Base-by-base conservation (phyloP, 35 echinoderm and acorn worm species). In the Apostichopus parvimensis region DNA sequence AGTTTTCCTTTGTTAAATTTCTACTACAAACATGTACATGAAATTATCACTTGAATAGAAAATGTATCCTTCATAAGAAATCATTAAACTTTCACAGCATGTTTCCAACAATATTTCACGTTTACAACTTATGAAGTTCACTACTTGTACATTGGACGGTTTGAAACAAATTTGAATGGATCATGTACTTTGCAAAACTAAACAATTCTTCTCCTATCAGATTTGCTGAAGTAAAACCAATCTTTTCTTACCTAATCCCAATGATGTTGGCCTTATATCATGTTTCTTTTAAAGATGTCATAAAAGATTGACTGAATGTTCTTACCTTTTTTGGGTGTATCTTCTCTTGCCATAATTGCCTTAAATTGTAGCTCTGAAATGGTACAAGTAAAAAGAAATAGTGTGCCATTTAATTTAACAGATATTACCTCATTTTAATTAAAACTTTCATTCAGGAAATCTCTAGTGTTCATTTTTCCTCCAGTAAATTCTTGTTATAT, bases 341-440 rank as follows among this genome's bases (percentile, higher is more conserved):
- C 92, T 83, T 87, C 91, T 93, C 96, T 94, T 73, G 82, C 92
- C 96, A 98, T 98, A 65, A 98, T 95, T 57, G 92, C 94, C 78
- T 93, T 98, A 55, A 98, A 98, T 45, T 98, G 96, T 77, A 98
- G 82, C 72, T 98, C 96, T 98, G 93, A 77, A 78, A 72, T 24
- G 9, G 57, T 25, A 90, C 5, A 84, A 84, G 92, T 6, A 87
- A 76, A 83, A 79, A 52, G 0, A 80, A 82, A 45, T 12, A 61
- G 12, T 61, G 8, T 61, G 58, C 8, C 12, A 12, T 61, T 61
- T 9, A 9, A 61, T 61, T 61, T 10, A 9, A 12, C 58, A 61
- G 11, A 4, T 61, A 5, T 61, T 61, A 45, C 34, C 3, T 45
- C 34, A 45, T 45, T 45, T 45, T 45, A 45, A 45, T 45, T 45